Evolutionary conservation across 2,113 vertebrate species (phyloP).

Genomic region (Osmerus mordax): DNA sequence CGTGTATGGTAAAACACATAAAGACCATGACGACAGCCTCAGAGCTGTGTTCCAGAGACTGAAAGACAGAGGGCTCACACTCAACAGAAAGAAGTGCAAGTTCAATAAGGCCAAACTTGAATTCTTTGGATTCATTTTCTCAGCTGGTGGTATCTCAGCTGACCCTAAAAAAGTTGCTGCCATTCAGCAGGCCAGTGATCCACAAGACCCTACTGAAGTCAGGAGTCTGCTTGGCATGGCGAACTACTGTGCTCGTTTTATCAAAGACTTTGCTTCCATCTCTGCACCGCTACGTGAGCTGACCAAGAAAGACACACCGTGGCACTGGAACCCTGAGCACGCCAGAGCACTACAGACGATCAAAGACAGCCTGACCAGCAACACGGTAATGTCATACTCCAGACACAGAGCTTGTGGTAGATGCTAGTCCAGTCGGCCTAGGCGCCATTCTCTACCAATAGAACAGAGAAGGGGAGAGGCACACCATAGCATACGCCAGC

Average conservation of each 20-base stretch:
- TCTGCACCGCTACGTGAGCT: slow-evolving; percentile 18
- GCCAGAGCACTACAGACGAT: background rate
- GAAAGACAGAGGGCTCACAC: slow-evolving; percentile 17
- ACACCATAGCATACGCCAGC: slow-evolving; percentile 23
- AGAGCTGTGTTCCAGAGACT: slow-evolving; percentile 26
- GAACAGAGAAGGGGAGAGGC: background rate
- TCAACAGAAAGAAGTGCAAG: slow-evolving; percentile 25
- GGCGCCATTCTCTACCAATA: slow-evolving; percentile 27
- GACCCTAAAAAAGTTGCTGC: slow-evolving; percentile 25
- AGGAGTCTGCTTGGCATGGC: slow-evolving; percentile 26
- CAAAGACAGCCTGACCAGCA: slow-evolving; percentile 10
- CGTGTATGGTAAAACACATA: background rate
- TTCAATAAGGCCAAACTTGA: slow-evolving; percentile 22
- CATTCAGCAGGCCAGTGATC: background rate
- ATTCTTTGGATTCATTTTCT: slow-evolving; percentile 30
- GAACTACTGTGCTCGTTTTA: slow-evolving; percentile 31
- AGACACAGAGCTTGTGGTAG: slow-evolving; percentile 15
- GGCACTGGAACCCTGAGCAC: slow-evolving; percentile 13
- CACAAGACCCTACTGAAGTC: slow-evolving; percentile 1
- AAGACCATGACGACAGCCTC: slow-evolving; percentile 21
- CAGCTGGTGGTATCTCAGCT: slow-evolving; percentile 13
- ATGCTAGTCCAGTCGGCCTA: slow-evolving; percentile 12
- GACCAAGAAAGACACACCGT: slow-evolving; percentile 20
- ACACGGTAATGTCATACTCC: slow-evolving; percentile 25
- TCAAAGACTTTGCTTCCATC: slow-evolving; percentile 26